Conservation (phyloP, 2,113 vertebrate genomes). For the Poeciliopsis retropinna region DNA sequence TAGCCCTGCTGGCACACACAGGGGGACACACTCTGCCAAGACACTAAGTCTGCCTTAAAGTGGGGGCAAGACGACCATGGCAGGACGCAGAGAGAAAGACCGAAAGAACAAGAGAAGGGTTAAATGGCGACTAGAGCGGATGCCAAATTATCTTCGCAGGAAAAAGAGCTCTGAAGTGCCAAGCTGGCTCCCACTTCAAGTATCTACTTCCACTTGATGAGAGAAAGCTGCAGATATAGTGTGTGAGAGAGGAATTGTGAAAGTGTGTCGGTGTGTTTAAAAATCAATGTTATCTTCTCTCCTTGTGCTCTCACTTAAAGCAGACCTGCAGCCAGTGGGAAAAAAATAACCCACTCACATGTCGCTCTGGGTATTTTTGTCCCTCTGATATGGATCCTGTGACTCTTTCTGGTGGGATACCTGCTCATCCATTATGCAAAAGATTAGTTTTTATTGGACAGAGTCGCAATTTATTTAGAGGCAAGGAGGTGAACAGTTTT, state of each 20-base stretch:
- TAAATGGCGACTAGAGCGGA: conserved; percentile 27
- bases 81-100: conserved; percentile 2
- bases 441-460: neutral
- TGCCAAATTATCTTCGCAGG: conserved; percentile 51
- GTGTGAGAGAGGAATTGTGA: conserved; percentile 5
- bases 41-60: conserved; percentile 65
- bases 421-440: neutral
- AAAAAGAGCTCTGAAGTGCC: conserved; percentile 49
- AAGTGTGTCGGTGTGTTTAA: neutral
- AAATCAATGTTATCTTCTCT: conserved; percentile 45
- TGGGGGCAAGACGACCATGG: conserved; percentile 28
- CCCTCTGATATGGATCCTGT: conserved; percentile 11
- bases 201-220: conserved; percentile 50
- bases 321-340: conserved; percentile 8
- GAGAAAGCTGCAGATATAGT: conserved; percentile 15
- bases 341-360: conserved; percentile 45
- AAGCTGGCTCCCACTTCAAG: conserved; percentile 42
- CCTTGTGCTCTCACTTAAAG: conserved; percentile 24
- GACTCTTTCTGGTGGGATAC: conserved; percentile 16
- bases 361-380: conserved; percentile 49
- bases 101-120: conserved; percentile 11
- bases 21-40: conserved; percentile 40
- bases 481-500: no score
- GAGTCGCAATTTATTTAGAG: no score
- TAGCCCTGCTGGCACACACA: conserved; percentile 59